These are phyloP conservation scores for Microplitis deprimator DNA, from an alignment of 2,888 invertebrate species.

Conservation along the genomic window DNA sequence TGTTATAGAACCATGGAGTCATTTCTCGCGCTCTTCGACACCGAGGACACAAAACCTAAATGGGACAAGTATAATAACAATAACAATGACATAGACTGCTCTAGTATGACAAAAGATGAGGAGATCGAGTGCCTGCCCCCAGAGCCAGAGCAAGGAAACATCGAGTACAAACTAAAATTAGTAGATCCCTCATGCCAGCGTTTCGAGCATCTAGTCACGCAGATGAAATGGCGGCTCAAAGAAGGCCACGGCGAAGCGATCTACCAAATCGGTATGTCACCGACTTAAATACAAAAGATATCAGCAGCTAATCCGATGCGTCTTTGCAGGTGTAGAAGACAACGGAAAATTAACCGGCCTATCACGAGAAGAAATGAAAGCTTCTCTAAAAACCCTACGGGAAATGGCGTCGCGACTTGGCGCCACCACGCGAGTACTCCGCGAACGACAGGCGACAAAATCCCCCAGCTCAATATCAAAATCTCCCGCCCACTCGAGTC, in stretches of 20 bases:
- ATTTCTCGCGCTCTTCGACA: slow-evolving; percentile 87
- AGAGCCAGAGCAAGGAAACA: slow-evolving; percentile 94
- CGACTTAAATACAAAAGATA: neutral
- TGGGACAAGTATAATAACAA: slow-evolving; percentile 72
- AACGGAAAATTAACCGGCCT: slow-evolving; percentile 91
- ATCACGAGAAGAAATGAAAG: slow-evolving; percentile 86
- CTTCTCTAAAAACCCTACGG: slow-evolving; percentile 86
- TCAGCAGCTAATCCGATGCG: neutral
- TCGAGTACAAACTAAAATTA: slow-evolving; percentile 96
- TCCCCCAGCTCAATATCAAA: slow-evolving; percentile 19
- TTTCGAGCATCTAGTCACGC: slow-evolving; percentile 96
- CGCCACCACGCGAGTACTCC: slow-evolving; percentile 84
- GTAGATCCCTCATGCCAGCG: slow-evolving; percentile 92
- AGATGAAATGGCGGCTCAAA: slow-evolving; percentile 97
- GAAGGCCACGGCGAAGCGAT: slow-evolving; percentile 98
- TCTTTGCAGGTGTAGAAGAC: slow-evolving; percentile 82
- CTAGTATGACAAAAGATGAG: slow-evolving; percentile 70
- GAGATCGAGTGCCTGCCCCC: slow-evolving; percentile 82
- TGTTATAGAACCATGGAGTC: slow-evolving; percentile 78
- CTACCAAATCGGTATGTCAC: slow-evolving; percentile 85
- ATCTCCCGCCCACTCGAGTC: neutral
- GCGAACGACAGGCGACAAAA: slow-evolving; percentile 76
- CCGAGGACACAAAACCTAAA: slow-evolving; percentile 61
- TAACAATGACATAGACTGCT: slow-evolving; percentile 70
- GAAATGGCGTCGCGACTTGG: slow-evolving; percentile 91